phyloP scores from a whole-genome alignment of 2,113 vertebrate species.

The Dipodomys ordii region DNA sequence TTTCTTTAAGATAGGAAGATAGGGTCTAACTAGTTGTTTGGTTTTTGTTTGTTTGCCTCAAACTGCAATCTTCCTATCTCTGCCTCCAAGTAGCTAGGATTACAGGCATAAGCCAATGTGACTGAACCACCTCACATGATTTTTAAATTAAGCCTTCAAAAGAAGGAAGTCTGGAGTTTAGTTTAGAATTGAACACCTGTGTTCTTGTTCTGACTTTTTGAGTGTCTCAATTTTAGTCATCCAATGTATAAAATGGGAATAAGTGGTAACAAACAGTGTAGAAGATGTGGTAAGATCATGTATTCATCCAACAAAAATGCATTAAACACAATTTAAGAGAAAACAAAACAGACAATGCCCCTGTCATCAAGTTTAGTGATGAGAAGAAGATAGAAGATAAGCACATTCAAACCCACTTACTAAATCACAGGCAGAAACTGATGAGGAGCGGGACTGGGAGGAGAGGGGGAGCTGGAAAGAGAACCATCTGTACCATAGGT shows the following conservation, averaged over 20 bases:
- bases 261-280: background rate
- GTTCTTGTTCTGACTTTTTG: background rate
- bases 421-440: background rate
- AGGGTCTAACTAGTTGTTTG: too few relatives aligned
- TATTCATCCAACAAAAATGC: background rate
- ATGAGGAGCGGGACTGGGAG: rapidly evolving
- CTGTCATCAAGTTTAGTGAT: background rate
- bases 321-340: background rate
- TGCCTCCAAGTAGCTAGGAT: too few relatives aligned
- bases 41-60: too few relatives aligned
- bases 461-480: background rate
- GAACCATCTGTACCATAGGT: background rate
- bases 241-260: background rate
- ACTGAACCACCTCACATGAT: too few relatives aligned
- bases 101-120: too few relatives aligned
- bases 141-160: background rate
- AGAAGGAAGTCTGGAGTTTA: background rate
- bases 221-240: background rate
- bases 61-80: too few relatives aligned
- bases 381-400: background rate
- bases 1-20: too few relatives aligned
- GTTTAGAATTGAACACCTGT: background rate
- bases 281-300: background rate
- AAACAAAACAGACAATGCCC: background rate
- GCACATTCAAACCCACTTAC: background rate